Evolutionary conservation across 2,113 vertebrate species (phyloP).

Genomic region (Paralichthys olivaceus): DNA sequence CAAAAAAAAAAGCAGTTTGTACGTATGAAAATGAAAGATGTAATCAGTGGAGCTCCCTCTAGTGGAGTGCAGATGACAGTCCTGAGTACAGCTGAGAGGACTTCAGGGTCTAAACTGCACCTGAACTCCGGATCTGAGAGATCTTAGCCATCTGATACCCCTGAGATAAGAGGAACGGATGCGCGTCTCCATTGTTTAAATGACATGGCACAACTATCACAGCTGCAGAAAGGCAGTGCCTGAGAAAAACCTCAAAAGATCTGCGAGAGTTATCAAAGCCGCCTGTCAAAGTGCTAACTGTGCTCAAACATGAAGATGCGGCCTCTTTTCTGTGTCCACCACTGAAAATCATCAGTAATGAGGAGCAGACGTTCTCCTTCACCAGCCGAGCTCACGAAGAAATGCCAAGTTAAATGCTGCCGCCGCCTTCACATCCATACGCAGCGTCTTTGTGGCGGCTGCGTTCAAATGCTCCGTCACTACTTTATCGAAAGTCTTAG

Average conservation of each 20-base stretch:
- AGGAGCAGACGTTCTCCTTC: slow-evolving; percentile 63
- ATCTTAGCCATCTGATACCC: background rate
- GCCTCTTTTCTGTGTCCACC: slow-evolving; percentile 18
- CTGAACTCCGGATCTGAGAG: slow-evolving; percentile 7
- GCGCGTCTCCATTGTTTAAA: background rate
- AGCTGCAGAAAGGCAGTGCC: background rate
- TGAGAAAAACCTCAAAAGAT: background rate
- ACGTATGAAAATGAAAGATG: background rate
- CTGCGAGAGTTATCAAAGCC: slow-evolving; percentile 29
- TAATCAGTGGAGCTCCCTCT: slow-evolving; percentile 56
- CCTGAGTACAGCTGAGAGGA: background rate
- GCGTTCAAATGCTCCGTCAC: slow-evolving; percentile 38
- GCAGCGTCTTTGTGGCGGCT: slow-evolving; percentile 8
- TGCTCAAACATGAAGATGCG: slow-evolving; percentile 13
- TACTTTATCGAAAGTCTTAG: slow-evolving; percentile 33
- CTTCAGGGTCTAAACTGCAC: slow-evolving; percentile 20
- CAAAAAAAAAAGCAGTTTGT: too few species aligned
- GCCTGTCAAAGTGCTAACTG: slow-evolving; percentile 19
- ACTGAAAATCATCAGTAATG: slow-evolving; percentile 40
- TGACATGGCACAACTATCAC: slow-evolving; percentile 5
- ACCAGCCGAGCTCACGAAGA: slow-evolving; percentile 53
- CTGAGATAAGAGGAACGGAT: background rate
- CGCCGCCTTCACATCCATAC: slow-evolving; percentile 27
- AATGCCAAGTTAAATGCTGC: slow-evolving; percentile 57
- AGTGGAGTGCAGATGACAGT: slow-evolving; percentile 41